Evolutionary conservation across 1,140 invertebrate species (phyloP).

Genomic region (Halictus rubicundus): DNA sequence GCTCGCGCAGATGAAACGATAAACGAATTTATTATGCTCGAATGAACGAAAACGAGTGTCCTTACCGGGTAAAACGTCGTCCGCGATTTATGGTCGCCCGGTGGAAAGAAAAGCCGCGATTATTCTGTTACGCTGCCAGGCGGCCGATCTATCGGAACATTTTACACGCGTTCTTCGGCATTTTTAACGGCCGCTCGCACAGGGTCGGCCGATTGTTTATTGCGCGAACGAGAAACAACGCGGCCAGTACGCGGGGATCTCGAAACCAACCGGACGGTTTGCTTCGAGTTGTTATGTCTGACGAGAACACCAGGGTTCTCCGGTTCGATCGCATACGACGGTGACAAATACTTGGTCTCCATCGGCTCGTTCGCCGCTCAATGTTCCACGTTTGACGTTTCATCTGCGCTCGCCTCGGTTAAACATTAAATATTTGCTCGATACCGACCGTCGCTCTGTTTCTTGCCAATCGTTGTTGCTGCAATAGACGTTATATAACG

Average conservation of each 20-base stretch:
- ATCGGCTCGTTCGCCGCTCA: constrained; percentile 15
- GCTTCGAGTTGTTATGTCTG: constrained; percentile 68
- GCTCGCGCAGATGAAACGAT: constrained; percentile 70
- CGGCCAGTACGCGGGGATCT: too few species aligned
- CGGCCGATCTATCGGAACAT: too few species aligned
- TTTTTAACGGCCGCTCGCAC: not conserved
- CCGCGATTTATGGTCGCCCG: not conserved
- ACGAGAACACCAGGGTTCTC: constrained; percentile 60
- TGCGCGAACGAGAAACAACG: not conserved
- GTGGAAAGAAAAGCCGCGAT: not conserved
- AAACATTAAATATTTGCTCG: constrained; percentile 14
- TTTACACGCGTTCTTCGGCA: not conserved
- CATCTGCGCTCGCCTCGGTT: not conserved
- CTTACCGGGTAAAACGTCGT: constrained; percentile 16
- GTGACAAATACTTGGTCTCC: constrained; percentile 42
- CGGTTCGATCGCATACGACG: constrained; percentile 65
- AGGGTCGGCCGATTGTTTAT: not conserved
- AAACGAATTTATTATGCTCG: constrained; percentile 71
- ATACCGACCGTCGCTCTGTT: not conserved
- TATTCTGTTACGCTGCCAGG: not conserved
- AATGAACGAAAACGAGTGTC: constrained; percentile 42
- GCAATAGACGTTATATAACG: not conserved
- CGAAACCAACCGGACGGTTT: constrained; percentile 2
- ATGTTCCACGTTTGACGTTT: constrained; percentile 26
- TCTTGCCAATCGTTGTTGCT: too few species aligned